phyloP scores from a whole-genome alignment of 2,113 vertebrate genomes.

The Chlorodrepanis virens region DNA sequence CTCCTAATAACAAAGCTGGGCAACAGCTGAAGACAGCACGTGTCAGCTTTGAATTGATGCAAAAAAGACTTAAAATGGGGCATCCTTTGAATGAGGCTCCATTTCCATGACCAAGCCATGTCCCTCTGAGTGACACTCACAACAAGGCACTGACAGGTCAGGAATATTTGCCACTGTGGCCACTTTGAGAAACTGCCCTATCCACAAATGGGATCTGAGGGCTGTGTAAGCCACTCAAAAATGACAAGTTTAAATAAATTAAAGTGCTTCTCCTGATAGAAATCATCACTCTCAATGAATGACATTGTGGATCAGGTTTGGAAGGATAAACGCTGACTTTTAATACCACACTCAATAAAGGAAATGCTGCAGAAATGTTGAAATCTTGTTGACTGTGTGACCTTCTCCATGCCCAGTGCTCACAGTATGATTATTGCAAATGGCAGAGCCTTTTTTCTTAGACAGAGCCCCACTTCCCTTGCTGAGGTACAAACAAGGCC shows the following conservation, averaged over 20 bases:
- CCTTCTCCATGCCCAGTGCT: not conserved
- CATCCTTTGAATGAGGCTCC: not conserved
- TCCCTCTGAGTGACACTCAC: not conserved
- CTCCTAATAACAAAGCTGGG: not conserved
- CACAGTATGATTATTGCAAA: not conserved
- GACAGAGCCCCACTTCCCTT: not conserved
- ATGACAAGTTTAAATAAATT: not conserved
- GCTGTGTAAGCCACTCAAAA: not conserved
- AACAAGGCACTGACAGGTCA: not conserved
- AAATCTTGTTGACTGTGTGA: not conserved
- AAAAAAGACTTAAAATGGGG: not conserved
- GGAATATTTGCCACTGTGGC: not conserved
- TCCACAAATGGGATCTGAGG: not conserved
- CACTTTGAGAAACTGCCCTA: not conserved
- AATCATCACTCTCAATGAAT: not conserved
- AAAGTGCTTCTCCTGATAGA: not conserved
- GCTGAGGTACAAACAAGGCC: not conserved
- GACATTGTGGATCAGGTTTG: not conserved
- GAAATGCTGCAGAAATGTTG: not conserved
- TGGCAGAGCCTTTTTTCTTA: not conserved
- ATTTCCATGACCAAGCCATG: not conserved
- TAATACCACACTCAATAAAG: not conserved
- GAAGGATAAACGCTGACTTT: not conserved
- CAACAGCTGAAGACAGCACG: not conserved
- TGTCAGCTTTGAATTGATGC: not conserved